Conservation (phyloP, 1,140 invertebrate species). For the Ptiloglossa arizonensis region DNA sequence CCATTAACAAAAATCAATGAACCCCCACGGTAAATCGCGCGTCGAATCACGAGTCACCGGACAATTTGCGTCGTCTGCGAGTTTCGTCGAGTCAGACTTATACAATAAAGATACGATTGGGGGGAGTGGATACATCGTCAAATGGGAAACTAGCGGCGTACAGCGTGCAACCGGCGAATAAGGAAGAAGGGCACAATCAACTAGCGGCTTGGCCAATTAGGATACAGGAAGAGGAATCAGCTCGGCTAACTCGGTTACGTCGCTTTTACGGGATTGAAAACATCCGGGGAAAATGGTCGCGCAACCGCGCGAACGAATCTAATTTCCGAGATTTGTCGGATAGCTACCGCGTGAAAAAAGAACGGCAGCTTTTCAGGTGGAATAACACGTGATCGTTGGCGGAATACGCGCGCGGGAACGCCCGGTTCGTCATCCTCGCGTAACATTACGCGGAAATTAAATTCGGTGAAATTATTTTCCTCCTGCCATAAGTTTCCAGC, state of each 20-base stretch:
- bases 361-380: not conserved
- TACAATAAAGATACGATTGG: constrained; percentile 49
- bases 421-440: not conserved
- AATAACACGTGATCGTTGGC: not conserved
- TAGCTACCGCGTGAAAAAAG: not conserved
- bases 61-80: no score
- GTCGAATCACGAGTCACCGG: no score
- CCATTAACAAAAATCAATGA: no score
- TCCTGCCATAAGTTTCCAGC: not conserved
- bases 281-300: constrained; percentile 59
- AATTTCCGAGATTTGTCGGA: constrained; percentile 54
- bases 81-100: not conserved
- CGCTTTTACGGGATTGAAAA: constrained; percentile 70
- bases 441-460: not conserved
- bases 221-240: constrained; percentile 64
- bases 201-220: constrained; percentile 63
- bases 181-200: constrained; percentile 51
- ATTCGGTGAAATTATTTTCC: not conserved
- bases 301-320: constrained; percentile 56
- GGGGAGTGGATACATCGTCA: constrained; percentile 22
- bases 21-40: no score
- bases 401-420: no score
- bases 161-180: not conserved
- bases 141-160: constrained; percentile 38
- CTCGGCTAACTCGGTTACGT: constrained; percentile 64